Percentiles rank a stretch among this genome's conserved stretches.
These are phyloP conservation scores for Bruchidius siliquastri DNA, from an alignment of 2,888 invertebrate genomes.

Conservation along the genomic window DNA sequence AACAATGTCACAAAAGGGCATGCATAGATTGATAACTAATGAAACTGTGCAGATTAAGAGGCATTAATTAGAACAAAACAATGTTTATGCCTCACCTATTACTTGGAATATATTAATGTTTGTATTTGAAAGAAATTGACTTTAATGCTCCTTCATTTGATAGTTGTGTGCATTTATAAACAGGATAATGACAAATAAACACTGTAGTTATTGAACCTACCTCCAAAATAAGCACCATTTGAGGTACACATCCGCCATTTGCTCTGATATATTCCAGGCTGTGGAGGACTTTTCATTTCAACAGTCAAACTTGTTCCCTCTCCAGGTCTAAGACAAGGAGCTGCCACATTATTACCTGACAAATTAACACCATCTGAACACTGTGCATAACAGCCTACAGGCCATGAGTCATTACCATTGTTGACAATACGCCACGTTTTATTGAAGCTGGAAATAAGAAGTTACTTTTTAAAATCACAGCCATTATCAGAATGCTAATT, in stretches of 20 bases:
- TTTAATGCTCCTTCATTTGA: no score
- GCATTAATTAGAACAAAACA: no score
- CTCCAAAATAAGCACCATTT: slow-evolving; percentile 88
- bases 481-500: no score
- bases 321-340: slow-evolving; percentile 71
- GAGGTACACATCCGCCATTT: slow-evolving; percentile 88
- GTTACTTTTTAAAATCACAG: no score
- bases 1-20: no score
- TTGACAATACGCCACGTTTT: slow-evolving; percentile 89
- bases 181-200: no score
- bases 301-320: slow-evolving; percentile 72
- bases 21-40: no score
- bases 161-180: no score
- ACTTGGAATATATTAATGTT: no score
- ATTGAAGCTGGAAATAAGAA: slow-evolving; percentile 57
- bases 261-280: slow-evolving; percentile 72
- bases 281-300: slow-evolving; percentile 73
- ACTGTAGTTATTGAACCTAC: slow-evolving; percentile 48
- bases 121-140: no score
- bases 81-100: no score
- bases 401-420: slow-evolving; percentile 84
- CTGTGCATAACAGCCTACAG: slow-evolving; percentile 68
- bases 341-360: slow-evolving; percentile 53
- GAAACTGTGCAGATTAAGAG: no score
- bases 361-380: slow-evolving; percentile 67